Evolutionary conservation across 2,797 vertebrate genomes (phyloP), one percentile per base, ranked within the genome.

Genomic region (Simalia tracyae): DNA sequence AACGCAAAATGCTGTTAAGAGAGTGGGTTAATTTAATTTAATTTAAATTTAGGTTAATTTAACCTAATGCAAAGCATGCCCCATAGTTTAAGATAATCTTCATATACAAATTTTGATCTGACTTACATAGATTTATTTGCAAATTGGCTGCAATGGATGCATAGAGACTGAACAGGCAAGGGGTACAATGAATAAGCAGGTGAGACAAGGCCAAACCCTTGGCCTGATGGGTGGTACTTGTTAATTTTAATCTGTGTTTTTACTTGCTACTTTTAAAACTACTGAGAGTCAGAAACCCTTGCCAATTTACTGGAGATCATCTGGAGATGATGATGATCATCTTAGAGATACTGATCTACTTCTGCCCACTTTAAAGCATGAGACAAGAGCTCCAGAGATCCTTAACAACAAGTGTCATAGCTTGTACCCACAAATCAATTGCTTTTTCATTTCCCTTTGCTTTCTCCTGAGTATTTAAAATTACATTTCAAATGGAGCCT

Each of bases 321-420:
- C 72, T 46, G 72, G 31, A 76, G 72, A 42, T 42, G 42, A 42
- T 42, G 42, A 42, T 42, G 42, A 42, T 42, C 19, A 46, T 46
- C 72, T 81, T 81, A 81, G 42, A 81, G 19, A 81, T 81, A 81
- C 72, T 46, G 72, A 46, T 81, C 72, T 81, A 46, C 72, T 81
- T 81, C 36, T 81, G 36, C 36, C 36, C 36, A 86, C 54, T 92
- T 81, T 63, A 64, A 95, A 94, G 86, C 0, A 12, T 12, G 68
- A 92, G n/a, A 91, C 15, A 56, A 91, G 84, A 90, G 46, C 26
- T 14, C 59, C 61, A 85, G 84, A 95, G 24, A 93, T 8, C 15
- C 22, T 28, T 64, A 42, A 15, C 72, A 88, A 84, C 28, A 88
- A 42, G 36, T 56, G 31, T 86, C 61, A 89, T 11, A 89, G 28